Evolutionary conservation across 2,888 invertebrate genomes (phyloP).

Genomic region (Andrena hattorfiana): DNA sequence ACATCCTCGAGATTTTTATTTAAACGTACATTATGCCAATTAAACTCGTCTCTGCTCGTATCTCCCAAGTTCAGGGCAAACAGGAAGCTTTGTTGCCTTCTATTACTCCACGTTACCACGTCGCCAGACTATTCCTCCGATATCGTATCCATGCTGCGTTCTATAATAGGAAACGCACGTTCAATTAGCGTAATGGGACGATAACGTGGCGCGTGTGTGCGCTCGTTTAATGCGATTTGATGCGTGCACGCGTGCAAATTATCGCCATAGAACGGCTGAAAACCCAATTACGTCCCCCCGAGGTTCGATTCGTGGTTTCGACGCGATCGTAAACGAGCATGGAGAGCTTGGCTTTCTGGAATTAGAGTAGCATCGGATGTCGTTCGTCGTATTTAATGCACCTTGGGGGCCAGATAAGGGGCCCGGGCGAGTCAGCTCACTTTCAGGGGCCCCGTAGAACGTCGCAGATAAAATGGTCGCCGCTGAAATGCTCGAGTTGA

Average conservation of each 20-base stretch:
- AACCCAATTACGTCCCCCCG: constrained; percentile 7
- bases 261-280: constrained; percentile 2
- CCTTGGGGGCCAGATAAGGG: no score
- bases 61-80: constrained; percentile 16
- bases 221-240: constrained; percentile 6
- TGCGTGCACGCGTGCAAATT: constrained; percentile 24
- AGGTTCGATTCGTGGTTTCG: constrained; percentile 13
- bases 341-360: no score
- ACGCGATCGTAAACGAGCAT: not conserved
- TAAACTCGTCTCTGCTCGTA: constrained; percentile 57
- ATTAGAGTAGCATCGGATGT: no score
- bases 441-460: no score
- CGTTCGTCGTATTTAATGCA: no score
- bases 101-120: not conserved
- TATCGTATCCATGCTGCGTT: not conserved
- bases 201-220: constrained; percentile 16
- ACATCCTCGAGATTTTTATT: constrained; percentile 48
- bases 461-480: no score
- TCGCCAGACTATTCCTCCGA: constrained; percentile 1
- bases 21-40: constrained; percentile 68
- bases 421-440: no score
- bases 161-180: constrained; percentile 33
- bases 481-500: no score
- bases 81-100: not conserved
- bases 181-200: constrained; percentile 37